Conservation (phyloP, 2,797 vertebrate genomes). For the Brotula barbata region DNA sequence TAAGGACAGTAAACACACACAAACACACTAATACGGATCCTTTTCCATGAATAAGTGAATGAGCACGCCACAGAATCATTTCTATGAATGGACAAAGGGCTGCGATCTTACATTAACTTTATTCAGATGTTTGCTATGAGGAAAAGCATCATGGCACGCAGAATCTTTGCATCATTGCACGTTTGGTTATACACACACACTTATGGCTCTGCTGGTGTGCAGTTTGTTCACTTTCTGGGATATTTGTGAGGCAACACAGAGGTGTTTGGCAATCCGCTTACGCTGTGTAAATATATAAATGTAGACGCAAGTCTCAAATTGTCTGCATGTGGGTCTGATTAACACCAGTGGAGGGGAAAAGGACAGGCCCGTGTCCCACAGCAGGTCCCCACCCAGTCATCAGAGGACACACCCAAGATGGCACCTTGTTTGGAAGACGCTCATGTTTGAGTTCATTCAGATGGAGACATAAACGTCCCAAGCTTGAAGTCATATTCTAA, state of each 20-base stretch:
- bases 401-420: constrained; percentile 48
- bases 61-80: constrained; percentile 36
- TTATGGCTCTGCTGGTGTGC: no score
- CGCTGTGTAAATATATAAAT: constrained; percentile 30
- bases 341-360: constrained; percentile 28
- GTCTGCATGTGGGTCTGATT: constrained; percentile 55
- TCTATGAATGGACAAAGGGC: constrained; percentile 55
- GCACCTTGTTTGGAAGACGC: constrained; percentile 14
- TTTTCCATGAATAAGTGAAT: constrained; percentile 34
- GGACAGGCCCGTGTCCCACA: constrained; percentile 41
- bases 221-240: constrained; percentile 46
- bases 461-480: no score
- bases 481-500: background rate
- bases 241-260: constrained; percentile 58
- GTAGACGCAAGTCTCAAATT: constrained; percentile 43
- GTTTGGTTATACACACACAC: no score
- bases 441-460: background rate
- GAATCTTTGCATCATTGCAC: no score
- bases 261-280: constrained; percentile 20
- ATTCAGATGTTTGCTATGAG: constrained; percentile 32
- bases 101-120: constrained; percentile 48
- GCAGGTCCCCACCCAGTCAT: constrained; percentile 35
- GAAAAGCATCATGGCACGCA: no score
- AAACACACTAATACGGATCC: constrained; percentile 4
- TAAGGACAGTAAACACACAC: constrained; percentile 9